Base-by-base conservation (phyloP, 1,140 invertebrate species). In the Centruroides sculpturatus region DNA sequence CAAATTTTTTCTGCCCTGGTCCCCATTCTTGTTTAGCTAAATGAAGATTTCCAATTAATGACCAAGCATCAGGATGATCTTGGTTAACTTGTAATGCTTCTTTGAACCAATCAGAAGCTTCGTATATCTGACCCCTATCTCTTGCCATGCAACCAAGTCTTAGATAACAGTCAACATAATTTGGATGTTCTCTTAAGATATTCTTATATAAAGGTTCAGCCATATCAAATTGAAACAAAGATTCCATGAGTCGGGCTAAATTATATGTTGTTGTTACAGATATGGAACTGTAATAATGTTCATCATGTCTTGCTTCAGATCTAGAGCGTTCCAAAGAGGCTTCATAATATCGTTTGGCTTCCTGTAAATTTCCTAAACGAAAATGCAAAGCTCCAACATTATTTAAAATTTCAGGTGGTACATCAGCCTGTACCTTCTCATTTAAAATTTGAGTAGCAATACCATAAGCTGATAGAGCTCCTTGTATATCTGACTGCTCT, bases 81-180 rank as follows among this genome's bases (percentile, higher is more conserved):
- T 91, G 91, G 66, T 97, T 96, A 53, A 89, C 82, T 68, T 91
- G 84, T 11, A 99, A 73, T 0, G 93, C 94, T 76, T 99, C 94
- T 75, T 99, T 99, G 73, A 98, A 99, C 89, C 93, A 98, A 85
- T 98, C 91, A 3, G 94, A 98, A 0, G 96, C 95, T 70, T 98
- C 93, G 70, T 98, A 98, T 71, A 98, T 98, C 68, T 99, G 90
- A 62, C 96, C 95, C 69, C 93, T 87, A 71, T 99, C 94, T 66
- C 95, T 78, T 0, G 93, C 92, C 90, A 99, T 98, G 70, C 96
- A 99, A 1, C 96, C 97, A 36, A 99, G 77, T 61, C 85, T 80
- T 47, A 87, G 71, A 69, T 84, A 84, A 72, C 96, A 98, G 73
- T 99, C 97, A 54, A 98, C 89, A 73, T 99, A 99, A 75, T 98